Percentiles rank a stretch among this genome's conserved stretches.
These are phyloP conservation scores for Chiroxiphia lanceolata DNA, from an alignment of 2,797 vertebrate species.

Conservation along the genomic window DNA sequence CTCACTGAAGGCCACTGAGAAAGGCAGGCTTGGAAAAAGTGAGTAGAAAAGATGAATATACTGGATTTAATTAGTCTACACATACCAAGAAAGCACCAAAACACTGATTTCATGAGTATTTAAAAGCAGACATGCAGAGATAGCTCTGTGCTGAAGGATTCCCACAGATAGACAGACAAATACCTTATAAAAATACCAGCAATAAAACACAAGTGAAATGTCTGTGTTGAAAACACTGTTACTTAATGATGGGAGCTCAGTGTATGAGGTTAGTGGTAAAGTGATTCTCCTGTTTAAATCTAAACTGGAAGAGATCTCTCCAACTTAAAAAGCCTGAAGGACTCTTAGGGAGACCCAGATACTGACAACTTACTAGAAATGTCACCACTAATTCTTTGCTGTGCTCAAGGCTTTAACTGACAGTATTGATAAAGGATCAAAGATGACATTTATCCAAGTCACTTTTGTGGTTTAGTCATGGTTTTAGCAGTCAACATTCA, in stretches of 20 bases:
- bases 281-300: conserved; percentile 15
- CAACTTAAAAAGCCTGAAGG: conserved; percentile 3
- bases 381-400: conserved; percentile 28
- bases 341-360: not conserved
- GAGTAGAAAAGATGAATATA: not conserved
- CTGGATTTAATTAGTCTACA: conserved; percentile 7
- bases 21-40: not conserved
- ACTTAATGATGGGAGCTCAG: not conserved
- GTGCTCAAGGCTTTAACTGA: not conserved
- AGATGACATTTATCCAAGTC: not conserved
- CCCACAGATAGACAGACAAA: conserved; percentile 35
- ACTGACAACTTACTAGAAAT: conserved; percentile 30
- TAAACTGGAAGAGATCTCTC: not conserved
- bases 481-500: not conserved
- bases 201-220: conserved; percentile 20
- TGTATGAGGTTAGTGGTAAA: conserved; percentile 11
- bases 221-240: not conserved
- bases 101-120: not conserved
- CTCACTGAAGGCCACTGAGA: not conserved
- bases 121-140: conserved; percentile 8
- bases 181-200: conserved; percentile 43
- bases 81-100: not conserved
- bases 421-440: not conserved
- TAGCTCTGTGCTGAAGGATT: conserved; percentile 26
- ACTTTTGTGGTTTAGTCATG: not conserved